phyloP scores from a whole-genome alignment of 1,140 invertebrate genomes.

The Spodoptera frugiperda region DNA sequence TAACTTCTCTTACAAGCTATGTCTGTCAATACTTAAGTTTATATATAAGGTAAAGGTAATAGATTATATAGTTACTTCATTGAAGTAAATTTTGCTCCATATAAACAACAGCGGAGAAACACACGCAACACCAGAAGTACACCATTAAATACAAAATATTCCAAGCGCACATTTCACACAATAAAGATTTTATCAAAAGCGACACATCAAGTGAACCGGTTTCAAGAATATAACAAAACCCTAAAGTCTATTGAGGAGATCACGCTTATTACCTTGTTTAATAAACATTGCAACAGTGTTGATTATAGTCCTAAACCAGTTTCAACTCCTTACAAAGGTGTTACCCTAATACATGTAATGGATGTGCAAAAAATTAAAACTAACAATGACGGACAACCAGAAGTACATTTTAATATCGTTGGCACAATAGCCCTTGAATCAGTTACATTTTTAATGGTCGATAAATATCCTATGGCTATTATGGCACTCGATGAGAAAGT shows the following conservation, averaged over 20 bases:
- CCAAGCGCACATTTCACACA: constrained; percentile 5
- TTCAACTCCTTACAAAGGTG: constrained; percentile 54
- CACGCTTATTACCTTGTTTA: constrained; percentile 81
- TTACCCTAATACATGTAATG: constrained; percentile 58
- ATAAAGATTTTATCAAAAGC: constrained; percentile 44
- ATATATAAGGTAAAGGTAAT: too few species aligned
- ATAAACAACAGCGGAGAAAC: background rate
- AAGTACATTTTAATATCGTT: constrained; percentile 79
- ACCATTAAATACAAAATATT: constrained; percentile 26
- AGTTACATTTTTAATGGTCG: constrained; percentile 77
- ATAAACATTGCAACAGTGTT: constrained; percentile 84
- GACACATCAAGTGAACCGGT: constrained; percentile 57
- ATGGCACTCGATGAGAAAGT: constrained; percentile 72
- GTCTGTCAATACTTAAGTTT: too few species aligned
- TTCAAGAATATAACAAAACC: constrained; percentile 56
- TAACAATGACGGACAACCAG: constrained; percentile 68
- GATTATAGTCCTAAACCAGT: constrained; percentile 73
- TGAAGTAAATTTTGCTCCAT: too few species aligned
- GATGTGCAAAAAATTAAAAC: constrained; percentile 74
- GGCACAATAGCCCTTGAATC: constrained; percentile 64
- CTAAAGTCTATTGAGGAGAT: constrained; percentile 61
- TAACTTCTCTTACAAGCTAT: too few species aligned
- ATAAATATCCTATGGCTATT: constrained; percentile 61
- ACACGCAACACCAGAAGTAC: background rate
- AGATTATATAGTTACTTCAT: too few species aligned